phyloP scores from a whole-genome alignment of 92 coral and sea anemone genomes.

The Zoanthus solanderi region DNA sequence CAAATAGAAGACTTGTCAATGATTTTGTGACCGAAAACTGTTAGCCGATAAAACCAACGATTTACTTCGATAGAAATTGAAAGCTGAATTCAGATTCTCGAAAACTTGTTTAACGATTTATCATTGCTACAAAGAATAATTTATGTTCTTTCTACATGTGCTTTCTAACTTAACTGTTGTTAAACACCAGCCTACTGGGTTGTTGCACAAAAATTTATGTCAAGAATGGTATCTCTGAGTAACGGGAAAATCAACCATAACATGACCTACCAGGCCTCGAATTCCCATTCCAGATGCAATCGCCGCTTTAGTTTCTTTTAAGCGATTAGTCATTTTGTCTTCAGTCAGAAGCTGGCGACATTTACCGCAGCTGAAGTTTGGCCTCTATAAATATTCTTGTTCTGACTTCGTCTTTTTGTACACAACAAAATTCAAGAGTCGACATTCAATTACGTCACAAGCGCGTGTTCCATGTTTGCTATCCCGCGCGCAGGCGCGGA shows the following conservation, averaged over 20 bases:
- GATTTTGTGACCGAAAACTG: not conserved
- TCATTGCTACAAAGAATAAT: not conserved
- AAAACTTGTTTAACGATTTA: not conserved
- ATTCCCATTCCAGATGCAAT: constrained; percentile 69
- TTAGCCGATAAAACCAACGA: not conserved
- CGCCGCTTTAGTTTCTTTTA: constrained; percentile 56
- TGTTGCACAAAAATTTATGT: not conserved
- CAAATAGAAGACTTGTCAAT: not conserved
- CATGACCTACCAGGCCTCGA: constrained; percentile 67
- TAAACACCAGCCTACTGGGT: not conserved
- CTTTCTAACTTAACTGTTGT: not conserved
- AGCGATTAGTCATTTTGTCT: not conserved
- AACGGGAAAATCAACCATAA: not conserved
- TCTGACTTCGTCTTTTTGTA: not conserved
- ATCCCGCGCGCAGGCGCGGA: constrained; percentile 31
- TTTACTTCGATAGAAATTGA: not conserved
- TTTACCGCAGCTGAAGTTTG: not conserved
- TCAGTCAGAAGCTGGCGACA: not conserved
- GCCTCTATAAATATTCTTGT: constrained; percentile 8
- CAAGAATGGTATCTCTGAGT: not conserved
- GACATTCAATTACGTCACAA: constrained; percentile 17
- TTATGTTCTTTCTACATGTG: not conserved
- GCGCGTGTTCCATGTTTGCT: not conserved
- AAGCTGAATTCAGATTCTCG: not conserved
- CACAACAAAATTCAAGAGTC: constrained; percentile 6